Conservation (phyloP, 1,140 invertebrate genomes). For the Mesaphorura yosii region DNA sequence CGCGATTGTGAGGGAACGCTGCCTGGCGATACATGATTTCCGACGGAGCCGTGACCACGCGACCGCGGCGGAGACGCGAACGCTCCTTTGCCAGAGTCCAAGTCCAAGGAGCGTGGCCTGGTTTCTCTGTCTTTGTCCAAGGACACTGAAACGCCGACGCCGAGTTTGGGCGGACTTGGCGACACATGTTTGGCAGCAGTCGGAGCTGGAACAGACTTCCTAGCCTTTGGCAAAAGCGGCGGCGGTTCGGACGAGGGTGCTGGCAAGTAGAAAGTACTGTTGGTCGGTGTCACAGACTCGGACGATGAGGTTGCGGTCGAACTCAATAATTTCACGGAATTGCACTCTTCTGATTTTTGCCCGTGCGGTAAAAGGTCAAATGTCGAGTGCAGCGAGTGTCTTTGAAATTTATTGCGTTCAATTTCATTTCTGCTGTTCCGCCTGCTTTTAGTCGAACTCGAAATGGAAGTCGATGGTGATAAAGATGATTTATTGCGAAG, state of each 20-base stretch:
- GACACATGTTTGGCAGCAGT: too few relatives aligned
- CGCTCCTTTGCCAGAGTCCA: constrained; percentile 14
- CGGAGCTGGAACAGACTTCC: too few relatives aligned
- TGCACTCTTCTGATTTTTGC: not conserved
- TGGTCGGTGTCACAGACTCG: too few relatives aligned
- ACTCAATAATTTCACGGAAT: not conserved
- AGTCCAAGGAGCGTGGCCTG: constrained; percentile 22
- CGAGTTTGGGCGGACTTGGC: too few relatives aligned
- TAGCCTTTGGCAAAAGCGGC: too few relatives aligned
- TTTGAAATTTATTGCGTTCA: constrained; percentile 4
- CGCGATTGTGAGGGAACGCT: too few relatives aligned
- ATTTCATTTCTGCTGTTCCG: not conserved
- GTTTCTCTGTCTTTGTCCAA: too few relatives aligned
- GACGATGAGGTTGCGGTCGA: not conserved
- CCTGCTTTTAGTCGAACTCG: not conserved
- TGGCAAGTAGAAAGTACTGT: not conserved
- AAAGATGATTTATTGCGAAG: too few relatives aligned
- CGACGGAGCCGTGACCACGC: too few relatives aligned
- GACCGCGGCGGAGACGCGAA: too few relatives aligned
- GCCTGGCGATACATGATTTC: too few relatives aligned
- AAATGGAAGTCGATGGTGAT: not conserved
- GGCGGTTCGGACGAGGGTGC: constrained; percentile 14
- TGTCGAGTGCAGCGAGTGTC: constrained; percentile 19
- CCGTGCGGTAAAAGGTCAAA: constrained; percentile 23
- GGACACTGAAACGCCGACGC: too few relatives aligned